Evolutionary conservation across 2,113 vertebrate genomes (phyloP), one percentile per base, ranked within the genome.

Genomic region (Otus sunia): DNA sequence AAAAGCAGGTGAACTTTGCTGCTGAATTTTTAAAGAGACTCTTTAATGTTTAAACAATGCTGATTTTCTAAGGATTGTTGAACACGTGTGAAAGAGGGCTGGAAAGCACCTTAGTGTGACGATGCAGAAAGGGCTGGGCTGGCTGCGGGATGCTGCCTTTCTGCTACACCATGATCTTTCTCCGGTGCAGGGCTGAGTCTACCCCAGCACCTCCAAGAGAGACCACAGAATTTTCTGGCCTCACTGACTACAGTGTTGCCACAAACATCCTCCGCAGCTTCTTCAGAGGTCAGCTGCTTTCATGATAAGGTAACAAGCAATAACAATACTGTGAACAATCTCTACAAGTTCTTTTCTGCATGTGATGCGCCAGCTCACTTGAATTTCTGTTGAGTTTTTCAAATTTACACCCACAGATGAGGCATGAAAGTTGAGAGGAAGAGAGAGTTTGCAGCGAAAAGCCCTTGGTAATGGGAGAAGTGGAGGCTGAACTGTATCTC

Each of bases 11-110:
- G 76, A 89, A 75, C 58, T 89, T 89, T 29, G 64, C 86, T 87
- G 83, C 53, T 97, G 88, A 95, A 94, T 94, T 94, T 96, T 96
- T 94, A 74, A 96, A 94, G 76, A 78, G 34, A 5, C 30, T 66
- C 43, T 84, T 96, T 53, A 96, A 96, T 89, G 95, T 89, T 94
- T 95, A 78, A 96, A 43, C 19, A 30, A 27, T 15, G 76, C 52
- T 53, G 88, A 27, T 91, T 95, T 96, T 84, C 92, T 75, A 30
- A 71, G 72, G 32, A 34, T 9, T 77, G 86, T 59, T 55, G 82
- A 72, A 67, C 66, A 39, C 1, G 0, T 68, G 53, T 75, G 73
- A 53, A 56, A 68, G 50, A 62, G n/a, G 52, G 50, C 81, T 76
- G 75, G 79, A 47, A 55, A 92, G 86, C 30, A 45, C 17, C 56